These are phyloP conservation scores for Esox niger DNA, from an alignment of 2,113 vertebrate species.

Conservation along the genomic window DNA sequence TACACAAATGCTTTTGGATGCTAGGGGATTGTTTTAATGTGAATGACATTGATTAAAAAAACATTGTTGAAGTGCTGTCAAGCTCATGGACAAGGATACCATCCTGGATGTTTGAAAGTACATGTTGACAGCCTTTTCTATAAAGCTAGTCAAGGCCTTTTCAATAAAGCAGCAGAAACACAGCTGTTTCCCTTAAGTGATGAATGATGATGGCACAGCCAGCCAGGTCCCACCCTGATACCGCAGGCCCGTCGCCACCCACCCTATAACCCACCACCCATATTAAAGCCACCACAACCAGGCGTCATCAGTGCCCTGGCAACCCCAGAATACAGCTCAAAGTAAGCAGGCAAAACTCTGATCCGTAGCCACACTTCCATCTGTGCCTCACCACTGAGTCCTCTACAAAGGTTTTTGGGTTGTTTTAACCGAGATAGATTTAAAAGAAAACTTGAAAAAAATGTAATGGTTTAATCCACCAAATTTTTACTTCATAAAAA, in stretches of 20 bases:
- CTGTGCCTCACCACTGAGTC: too few species aligned
- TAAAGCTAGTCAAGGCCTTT: too few species aligned
- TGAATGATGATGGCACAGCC: slow-evolving; percentile 17
- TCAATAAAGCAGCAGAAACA: not conserved
- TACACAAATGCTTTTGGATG: not conserved
- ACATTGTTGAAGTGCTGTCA: not conserved
- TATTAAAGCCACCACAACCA: slow-evolving; percentile 49
- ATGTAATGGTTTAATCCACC: not conserved
- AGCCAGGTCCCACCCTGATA: slow-evolving; percentile 55
- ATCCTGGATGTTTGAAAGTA: too few species aligned
- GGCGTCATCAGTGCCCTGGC: slow-evolving; percentile 48
- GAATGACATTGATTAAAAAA: too few species aligned
- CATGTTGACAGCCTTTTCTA: too few species aligned
- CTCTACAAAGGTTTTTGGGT: too few species aligned
- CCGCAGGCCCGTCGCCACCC: slow-evolving; percentile 34
- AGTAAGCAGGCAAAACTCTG: slow-evolving; percentile 15
- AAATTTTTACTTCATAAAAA: slow-evolving; percentile 1
- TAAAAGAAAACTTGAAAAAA: slow-evolving; percentile 1
- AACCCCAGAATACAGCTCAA: slow-evolving; percentile 22
- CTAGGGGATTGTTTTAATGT: not conserved
- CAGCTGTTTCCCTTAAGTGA: too few species aligned
- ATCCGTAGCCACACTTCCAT: not conserved
- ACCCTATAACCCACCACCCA: slow-evolving; percentile 32
- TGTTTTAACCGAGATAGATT: slow-evolving; percentile 3
- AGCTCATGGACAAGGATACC: too few species aligned